Evolutionary conservation across 2,888 invertebrate genomes (phyloP), one percentile per base, ranked within the genome.

Genomic region (Eristalinus sepulchralis): DNA sequence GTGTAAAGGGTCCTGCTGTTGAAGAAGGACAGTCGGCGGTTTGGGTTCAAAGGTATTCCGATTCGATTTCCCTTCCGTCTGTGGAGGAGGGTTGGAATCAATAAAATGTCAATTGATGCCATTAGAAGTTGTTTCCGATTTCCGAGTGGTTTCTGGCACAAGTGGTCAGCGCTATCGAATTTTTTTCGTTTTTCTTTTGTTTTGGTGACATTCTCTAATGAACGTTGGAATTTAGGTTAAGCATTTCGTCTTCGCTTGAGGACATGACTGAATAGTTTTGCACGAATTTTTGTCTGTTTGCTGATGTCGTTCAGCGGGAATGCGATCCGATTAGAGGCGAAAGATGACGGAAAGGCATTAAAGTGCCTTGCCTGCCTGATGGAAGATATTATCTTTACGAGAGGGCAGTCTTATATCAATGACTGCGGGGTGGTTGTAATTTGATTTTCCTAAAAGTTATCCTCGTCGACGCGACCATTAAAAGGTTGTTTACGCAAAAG

Each of bases 91-190:
- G 24, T 36, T n/a, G 73, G 64, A 66, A 66, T 4, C 24, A 47
- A 71, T 71, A 39, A 66, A 75, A 75, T 75, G 57, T 66, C 31
- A 59, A 31, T 57, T 57, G 57, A 31, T 39, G 22, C 36, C 55
- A 75, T 64, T 64, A 57, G 64, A 20, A 36, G 55, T 39, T 64
- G 27, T 36, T 13, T 66, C 57, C 64, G 36, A 57, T 55, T 55
- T 55, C 13, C 53, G 24, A 6, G 9, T 20, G 13, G 27, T 27
- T 27, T 20, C 20, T 11, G 9, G 20, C 24, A 34, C 53, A 34
- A 53, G 33, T 63, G 36, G 55, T 6, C 34, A 5, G 22, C 27
- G 27, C 53, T 63, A 55, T 73, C 55, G 24, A 73, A 34, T 24
- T 17, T 13, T 55, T 31, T 64, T 64, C 17, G 33, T 22, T 72